Evolutionary conservation across 2,113 vertebrate species (phyloP), one percentile per base, ranked within the genome.

Genomic region (Pelmatolapia mariae): DNA sequence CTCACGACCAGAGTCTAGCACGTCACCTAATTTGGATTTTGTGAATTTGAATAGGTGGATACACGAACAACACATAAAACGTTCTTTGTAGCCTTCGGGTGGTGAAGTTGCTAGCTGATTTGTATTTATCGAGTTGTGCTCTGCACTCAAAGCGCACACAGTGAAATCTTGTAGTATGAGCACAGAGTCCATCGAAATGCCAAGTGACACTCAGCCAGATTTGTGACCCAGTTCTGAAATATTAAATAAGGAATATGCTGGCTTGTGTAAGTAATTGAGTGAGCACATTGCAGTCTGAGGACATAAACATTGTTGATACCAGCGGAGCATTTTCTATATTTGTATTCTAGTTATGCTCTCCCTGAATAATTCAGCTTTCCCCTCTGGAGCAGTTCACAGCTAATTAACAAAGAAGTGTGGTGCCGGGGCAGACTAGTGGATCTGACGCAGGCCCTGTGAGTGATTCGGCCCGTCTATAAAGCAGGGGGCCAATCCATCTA

Each of bases 321-420:
- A 47, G 84, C 9, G 1, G 38, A 84, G 81, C 79, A 6, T 90
- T 94, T 91, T 92, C 87, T 92, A 82, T 95, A 89, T 95, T 93
- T 94, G 87, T 90, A 90, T 91, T 91, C 88, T 85, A 66, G 86
- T 91, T 93, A 86, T 87, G 83, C 84, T 89, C 83, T 22, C 80
- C 43, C 66, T 94, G 95, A 95, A 95, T 95, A 90, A 94, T 94
- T 94, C 87, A 95, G 84, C 83, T 85, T 91, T 80, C 89, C 90
- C 91, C 92, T 89, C 91, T 71, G 87, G 94, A 91, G 87, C 91
- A 81, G 91, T 94, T 94, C 91, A 87, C 93, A 88, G 90, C 94
- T 95, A 94, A 96, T 96, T 95, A 96, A 92, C 92, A 92, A 91
- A 92, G 94, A 91, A 89, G 89, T 87, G 87, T 38, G 88, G 85